phyloP scores from a whole-genome alignment of 1,140 invertebrate genomes.

The Bilobella aurantiaca region DNA sequence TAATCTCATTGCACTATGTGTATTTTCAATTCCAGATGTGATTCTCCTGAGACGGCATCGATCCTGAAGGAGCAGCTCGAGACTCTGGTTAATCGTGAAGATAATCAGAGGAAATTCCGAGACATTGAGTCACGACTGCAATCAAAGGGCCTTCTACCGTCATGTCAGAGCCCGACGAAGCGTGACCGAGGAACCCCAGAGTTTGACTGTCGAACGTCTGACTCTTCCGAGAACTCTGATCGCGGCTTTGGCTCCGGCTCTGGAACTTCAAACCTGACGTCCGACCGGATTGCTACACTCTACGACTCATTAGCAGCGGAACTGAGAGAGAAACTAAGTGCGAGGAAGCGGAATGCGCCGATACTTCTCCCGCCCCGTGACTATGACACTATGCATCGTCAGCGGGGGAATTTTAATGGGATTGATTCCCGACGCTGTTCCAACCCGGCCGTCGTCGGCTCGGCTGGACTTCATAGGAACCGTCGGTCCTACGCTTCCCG shows the following conservation, averaged over 20 bases:
- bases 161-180: conserved; percentile 24
- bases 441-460: conserved; percentile 60
- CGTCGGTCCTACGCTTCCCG: conserved; percentile 29
- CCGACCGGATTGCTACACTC: conserved; percentile 55
- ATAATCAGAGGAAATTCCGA: conserved; percentile 73
- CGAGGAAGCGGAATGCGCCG: conserved; percentile 44
- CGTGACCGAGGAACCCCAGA: conserved; percentile 30
- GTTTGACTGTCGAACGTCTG: conserved; percentile 34
- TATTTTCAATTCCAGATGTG: conserved; percentile 61
- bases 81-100: conserved; percentile 66
- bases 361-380: conserved; percentile 80
- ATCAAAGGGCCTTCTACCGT: conserved; percentile 40
- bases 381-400: conserved; percentile 78
- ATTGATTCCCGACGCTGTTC: conserved; percentile 63
- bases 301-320: conserved; percentile 88
- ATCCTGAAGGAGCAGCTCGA: conserved; percentile 71
- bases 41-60: conserved; percentile 81
- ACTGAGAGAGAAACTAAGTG: conserved; percentile 67
- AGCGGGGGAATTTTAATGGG: conserved; percentile 63
- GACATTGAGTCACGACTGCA: conserved; percentile 58
- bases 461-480: conserved; percentile 41
- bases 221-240: conserved; percentile 35
- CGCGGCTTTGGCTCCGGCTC: conserved; percentile 36
- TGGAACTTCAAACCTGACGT: conserved; percentile 30
- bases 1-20: no score